Conservation (phyloP, 2,888 invertebrate genomes). For the Girardia tigrina region DNA sequence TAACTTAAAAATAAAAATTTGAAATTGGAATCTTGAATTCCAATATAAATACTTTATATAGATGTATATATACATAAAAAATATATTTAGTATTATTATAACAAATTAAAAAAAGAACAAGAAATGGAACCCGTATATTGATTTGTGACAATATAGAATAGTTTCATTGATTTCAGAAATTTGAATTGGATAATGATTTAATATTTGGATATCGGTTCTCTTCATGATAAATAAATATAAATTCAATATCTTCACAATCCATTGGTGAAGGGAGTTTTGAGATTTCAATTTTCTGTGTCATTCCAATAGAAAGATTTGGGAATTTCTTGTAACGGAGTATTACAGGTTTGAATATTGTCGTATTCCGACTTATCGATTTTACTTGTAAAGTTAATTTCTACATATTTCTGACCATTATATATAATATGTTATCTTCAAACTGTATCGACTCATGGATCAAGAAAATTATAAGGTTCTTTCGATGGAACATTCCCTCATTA, state of each 20-base stretch:
- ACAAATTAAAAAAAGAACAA: too few relatives aligned
- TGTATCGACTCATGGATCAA: too few relatives aligned
- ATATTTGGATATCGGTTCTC: too few relatives aligned
- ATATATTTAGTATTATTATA: too few relatives aligned
- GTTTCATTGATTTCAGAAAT: not conserved
- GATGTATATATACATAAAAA: too few relatives aligned
- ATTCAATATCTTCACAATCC: not conserved
- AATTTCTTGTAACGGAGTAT: not conserved
- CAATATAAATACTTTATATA: too few relatives aligned
- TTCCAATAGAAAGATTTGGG: not conserved
- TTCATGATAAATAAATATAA: not conserved
- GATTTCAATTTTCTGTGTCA: conserved; percentile 1
- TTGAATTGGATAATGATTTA: too few relatives aligned
- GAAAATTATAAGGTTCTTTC: too few relatives aligned
- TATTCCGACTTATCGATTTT: not conserved
- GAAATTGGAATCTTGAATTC: too few relatives aligned
- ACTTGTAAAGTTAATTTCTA: conserved; percentile 19
- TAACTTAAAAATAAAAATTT: too few relatives aligned
- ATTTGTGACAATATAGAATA: not conserved
- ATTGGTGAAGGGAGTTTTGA: conserved; percentile 1
- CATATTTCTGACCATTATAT: conserved; percentile 1
- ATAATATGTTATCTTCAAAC: too few relatives aligned
- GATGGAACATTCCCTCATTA: too few relatives aligned
- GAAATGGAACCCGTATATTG: not conserved
- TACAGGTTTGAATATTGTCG: not conserved